Evolutionary conservation across 2,797 vertebrate genomes (phyloP), one percentile per base, ranked within the genome.

Genomic region (Amniataba percoides): DNA sequence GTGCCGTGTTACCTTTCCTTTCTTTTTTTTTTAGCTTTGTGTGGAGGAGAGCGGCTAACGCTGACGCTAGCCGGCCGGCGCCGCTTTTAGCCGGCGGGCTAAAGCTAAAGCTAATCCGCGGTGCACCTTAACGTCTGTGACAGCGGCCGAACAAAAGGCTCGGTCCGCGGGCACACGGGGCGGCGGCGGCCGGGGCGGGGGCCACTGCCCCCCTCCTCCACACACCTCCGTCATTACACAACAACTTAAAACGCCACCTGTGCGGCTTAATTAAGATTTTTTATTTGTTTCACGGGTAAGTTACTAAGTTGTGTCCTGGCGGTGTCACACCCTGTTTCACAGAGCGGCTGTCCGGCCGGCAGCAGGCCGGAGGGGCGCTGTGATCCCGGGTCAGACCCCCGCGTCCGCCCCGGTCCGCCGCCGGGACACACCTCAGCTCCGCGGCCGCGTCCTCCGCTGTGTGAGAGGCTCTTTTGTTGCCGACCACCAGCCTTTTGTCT

Each of bases 301-400:
- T 91, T 77, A 31, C 0, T 14, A 76, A 87, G 84, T 91, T 82
- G 39, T 51, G 18, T 83, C 3, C 57, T 56, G 52, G 55, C 61
- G 61, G 39, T 9, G 92, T 95, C 93, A 95, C 94, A 93, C 93
- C 93, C 93, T 79, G 89, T 89, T 91, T 91, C 13, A 53, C 31
- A 57, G 78, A 80, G 71, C 65, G 66, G 79, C 65, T 58, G 77
- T 75, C 63, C 43, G 58, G 65, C 68, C 52, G 69, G 61, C 16
- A 64, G 21, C 58, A 19, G 76, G 75, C 68, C 10, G 80, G 66
- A 59, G 65, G 7, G 6, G 12, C 64, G 34, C 49, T 16, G 71
- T 19, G 36, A 27, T 43, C 62, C 34, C 34, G 40, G 51, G 48
- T 3, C 15, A 56, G 39, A 57, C 45, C 75, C 18, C 72, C 51